Evolutionary conservation across 1,140 invertebrate genomes (phyloP).

Genomic region (Planococcus citri): DNA sequence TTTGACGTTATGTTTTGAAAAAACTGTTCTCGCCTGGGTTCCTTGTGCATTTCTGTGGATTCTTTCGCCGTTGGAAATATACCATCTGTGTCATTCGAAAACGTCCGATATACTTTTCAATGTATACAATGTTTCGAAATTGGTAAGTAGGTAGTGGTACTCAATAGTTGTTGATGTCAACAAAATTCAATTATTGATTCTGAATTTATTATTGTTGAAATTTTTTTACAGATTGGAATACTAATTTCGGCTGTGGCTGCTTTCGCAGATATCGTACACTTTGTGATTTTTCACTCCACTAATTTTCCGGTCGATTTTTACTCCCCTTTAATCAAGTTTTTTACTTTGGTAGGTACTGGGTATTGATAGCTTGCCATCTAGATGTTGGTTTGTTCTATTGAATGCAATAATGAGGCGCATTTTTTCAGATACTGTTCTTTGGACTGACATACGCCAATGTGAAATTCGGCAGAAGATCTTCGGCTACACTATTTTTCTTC

Average conservation of each 20-base stretch:
- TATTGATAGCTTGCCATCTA: no score
- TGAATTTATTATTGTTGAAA: not conserved
- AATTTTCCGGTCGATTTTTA: conserved; percentile 50
- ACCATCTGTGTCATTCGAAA: conserved; percentile 61
- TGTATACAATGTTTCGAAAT: conserved; percentile 61
- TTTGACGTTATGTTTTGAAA: conserved; percentile 75
- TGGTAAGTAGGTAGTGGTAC: conserved; percentile 39
- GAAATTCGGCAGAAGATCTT: no score
- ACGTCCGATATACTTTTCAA: conserved; percentile 68
- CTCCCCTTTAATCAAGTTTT: no score
- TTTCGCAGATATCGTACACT: conserved; percentile 15
- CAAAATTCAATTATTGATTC: not conserved
- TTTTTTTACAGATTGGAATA: conserved; percentile 18
- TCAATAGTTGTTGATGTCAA: not conserved
- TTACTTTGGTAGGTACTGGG: no score
- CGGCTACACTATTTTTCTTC: no score
- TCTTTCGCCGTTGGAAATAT: conserved; percentile 59
- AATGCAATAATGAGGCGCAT: no score
- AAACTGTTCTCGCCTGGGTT: conserved; percentile 71
- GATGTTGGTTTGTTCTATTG: no score
- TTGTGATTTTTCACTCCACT: conserved; percentile 32
- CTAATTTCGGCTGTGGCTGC: conserved; percentile 20
- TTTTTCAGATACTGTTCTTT: no score
- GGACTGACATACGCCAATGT: no score
- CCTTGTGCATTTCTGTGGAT: conserved; percentile 76